Evolutionary conservation across 2,113 vertebrate species (phyloP).

Genomic region (Sakesphorus luctuosus): DNA sequence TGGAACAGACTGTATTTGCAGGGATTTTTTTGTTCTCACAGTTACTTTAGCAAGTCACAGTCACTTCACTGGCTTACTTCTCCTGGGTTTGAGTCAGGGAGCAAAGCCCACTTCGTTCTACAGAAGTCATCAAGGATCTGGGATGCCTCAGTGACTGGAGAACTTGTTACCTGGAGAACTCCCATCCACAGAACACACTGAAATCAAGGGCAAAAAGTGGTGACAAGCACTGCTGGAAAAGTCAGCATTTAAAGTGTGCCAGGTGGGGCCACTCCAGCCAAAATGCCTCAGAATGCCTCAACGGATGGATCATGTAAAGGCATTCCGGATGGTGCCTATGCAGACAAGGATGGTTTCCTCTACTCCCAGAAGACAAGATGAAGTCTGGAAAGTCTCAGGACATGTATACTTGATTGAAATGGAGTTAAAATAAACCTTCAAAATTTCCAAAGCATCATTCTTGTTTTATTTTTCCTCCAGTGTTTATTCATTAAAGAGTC

Average conservation of each 20-base stretch:
- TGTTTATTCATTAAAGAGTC: background rate
- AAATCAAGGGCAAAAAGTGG: background rate
- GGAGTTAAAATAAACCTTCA: background rate
- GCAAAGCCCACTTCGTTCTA: background rate
- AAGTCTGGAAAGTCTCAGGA: background rate
- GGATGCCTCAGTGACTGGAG: background rate
- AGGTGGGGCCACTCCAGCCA: background rate
- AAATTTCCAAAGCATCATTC: background rate
- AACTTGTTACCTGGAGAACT: background rate
- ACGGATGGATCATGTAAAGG: background rate
- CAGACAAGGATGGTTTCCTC: background rate
- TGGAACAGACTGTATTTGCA: background rate
- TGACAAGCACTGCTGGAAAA: background rate
- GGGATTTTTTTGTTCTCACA: background rate
- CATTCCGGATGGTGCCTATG: background rate
- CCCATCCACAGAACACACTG: background rate
- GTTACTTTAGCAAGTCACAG: background rate
- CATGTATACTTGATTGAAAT: background rate
- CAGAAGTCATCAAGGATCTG: background rate
- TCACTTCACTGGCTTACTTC: background rate
- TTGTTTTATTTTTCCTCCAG: background rate
- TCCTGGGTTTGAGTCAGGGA: background rate
- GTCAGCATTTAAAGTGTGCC: background rate
- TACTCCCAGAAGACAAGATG: background rate
- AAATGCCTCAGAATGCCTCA: background rate